Conservation (phyloP, 2,797 vertebrate species). For the Microctenopoma stevenorrisi region DNA sequence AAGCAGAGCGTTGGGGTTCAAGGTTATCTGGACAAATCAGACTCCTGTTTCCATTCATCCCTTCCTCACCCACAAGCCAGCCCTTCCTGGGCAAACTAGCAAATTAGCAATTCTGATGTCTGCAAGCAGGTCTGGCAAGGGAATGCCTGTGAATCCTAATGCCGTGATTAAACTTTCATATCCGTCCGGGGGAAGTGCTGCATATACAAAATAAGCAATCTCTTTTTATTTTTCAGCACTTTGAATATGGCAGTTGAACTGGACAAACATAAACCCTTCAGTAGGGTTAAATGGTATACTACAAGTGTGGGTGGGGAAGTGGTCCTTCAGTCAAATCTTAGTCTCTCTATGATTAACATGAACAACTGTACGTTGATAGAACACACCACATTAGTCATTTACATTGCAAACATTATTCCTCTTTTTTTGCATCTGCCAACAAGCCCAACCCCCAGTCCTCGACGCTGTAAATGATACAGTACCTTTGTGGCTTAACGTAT, state of each 20-base stretch:
- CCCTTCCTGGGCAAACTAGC: constrained; percentile 69
- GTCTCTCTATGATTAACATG: constrained; percentile 34
- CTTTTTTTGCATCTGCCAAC: constrained; percentile 11
- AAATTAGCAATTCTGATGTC: constrained; percentile 85
- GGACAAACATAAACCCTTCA: constrained; percentile 67
- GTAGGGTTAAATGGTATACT: constrained; percentile 69
- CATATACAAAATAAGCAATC: constrained; percentile 79
- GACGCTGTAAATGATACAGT: constrained; percentile 14
- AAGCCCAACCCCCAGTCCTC: constrained; percentile 8
- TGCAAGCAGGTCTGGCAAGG: constrained; percentile 78
- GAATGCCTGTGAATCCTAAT: constrained; percentile 83
- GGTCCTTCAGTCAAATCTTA: constrained; percentile 55
- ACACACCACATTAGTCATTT: constrained; percentile 5
- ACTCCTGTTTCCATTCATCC: constrained; percentile 81
- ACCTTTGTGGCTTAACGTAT: constrained; percentile 39
- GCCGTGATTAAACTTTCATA: constrained; percentile 83
- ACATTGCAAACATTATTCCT: constrained; percentile 10
- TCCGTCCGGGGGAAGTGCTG: constrained; percentile 75
- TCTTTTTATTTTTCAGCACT: constrained; percentile 75
- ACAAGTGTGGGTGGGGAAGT: constrained; percentile 16
- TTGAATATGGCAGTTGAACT: constrained; percentile 59
- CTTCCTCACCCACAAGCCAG: constrained; percentile 71
- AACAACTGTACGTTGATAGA: constrained; percentile 16
- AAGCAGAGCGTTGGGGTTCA: constrained; percentile 75
- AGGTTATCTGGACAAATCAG: constrained; percentile 83